Percentiles rank a stretch among this genome's conserved stretches.
Conservation (phyloP, 1,140 invertebrate genomes). For the Choristoneura fumiferana region DNA sequence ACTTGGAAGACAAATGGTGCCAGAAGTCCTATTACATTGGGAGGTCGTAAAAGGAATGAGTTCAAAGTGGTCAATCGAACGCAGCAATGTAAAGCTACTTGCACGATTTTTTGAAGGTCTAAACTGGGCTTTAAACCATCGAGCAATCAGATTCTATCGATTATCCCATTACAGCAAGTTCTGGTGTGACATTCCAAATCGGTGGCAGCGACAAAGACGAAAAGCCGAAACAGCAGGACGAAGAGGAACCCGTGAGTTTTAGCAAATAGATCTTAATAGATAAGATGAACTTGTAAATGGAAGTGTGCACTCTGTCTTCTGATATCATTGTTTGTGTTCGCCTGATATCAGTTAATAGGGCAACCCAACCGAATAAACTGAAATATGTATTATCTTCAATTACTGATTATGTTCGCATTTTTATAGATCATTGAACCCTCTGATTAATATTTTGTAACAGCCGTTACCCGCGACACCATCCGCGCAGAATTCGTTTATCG, state of each 20-base stretch:
- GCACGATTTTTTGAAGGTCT: no score
- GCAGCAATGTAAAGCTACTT: no score
- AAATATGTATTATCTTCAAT: constrained; percentile 3
- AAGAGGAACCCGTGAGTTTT: constrained; percentile 69
- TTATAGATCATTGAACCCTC: neutral
- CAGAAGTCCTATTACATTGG: no score
- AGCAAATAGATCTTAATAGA: constrained; percentile 30
- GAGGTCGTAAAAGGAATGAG: no score
- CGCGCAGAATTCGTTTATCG: no score
- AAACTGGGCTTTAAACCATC: no score
- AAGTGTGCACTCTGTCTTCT: constrained; percentile 21
- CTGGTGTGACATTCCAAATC: constrained; percentile 83
- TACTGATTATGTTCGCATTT: neutral
- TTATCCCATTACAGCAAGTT: constrained; percentile 57
- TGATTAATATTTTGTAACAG: no score
- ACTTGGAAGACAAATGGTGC: no score
- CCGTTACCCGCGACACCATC: no score
- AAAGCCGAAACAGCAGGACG: constrained; percentile 75
- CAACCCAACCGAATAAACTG: neutral
- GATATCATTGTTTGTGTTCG: constrained; percentile 46
- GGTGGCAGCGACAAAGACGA: constrained; percentile 79
- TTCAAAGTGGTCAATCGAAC: no score
- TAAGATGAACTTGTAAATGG: constrained; percentile 51
- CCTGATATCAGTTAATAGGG: constrained; percentile 6
- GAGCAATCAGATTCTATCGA: neutral